These are phyloP conservation scores for Lethenteron camtschaticum DNA, from an alignment of 2,113 vertebrate species.

Conservation along the genomic window DNA sequence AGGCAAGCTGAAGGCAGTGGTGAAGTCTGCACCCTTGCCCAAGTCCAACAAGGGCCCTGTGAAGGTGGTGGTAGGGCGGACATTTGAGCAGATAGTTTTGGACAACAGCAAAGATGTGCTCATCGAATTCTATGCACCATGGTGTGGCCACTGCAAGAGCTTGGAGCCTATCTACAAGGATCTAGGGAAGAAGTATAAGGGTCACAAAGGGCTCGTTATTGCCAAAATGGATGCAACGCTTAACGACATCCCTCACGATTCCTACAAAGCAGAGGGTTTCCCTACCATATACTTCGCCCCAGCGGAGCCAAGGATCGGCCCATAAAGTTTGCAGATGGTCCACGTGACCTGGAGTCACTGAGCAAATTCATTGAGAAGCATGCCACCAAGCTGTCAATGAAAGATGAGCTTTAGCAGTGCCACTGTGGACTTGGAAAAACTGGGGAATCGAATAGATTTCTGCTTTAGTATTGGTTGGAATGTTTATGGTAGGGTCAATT, in stretches of 20 bases:
- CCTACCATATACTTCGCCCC: conserved; percentile 76
- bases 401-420: conserved; percentile 48
- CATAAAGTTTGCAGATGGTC: conserved; percentile 49
- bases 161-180: conserved; percentile 54
- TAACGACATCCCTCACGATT: conserved; percentile 46
- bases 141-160: conserved; percentile 94
- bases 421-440: no score
- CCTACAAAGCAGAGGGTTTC: conserved; percentile 68
- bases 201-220: conserved; percentile 57
- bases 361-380: conserved; percentile 76
- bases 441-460: no score
- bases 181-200: conserved; percentile 72
- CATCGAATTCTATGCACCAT: conserved; percentile 81
- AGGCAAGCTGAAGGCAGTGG: conserved; percentile 68
- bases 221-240: conserved; percentile 89
- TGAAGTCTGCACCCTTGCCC: conserved; percentile 71
- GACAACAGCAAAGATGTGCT: conserved; percentile 64
- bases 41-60: conserved; percentile 86
- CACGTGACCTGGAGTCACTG: conserved; percentile 56
- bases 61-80: conserved; percentile 76
- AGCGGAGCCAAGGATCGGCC: conserved; percentile 58
- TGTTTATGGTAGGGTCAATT: no score
- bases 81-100: conserved; percentile 69
- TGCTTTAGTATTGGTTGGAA: no score
- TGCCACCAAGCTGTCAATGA: conserved; percentile 32